Evolutionary conservation across 2,113 vertebrate species (phyloP), one percentile per base, ranked within the genome.

Genomic region (Eupsittula cactorum): DNA sequence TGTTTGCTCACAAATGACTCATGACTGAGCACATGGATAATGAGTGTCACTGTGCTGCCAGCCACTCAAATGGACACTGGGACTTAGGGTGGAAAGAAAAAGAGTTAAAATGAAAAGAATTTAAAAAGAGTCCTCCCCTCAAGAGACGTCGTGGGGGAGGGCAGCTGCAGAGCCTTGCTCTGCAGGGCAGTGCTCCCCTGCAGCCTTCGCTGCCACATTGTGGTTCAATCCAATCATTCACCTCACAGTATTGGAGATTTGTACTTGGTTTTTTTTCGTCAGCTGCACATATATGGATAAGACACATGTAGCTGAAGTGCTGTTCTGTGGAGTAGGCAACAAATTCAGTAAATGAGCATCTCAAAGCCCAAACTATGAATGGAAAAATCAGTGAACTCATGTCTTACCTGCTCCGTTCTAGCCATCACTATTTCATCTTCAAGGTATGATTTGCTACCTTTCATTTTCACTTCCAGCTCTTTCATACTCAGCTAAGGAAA

Each of bases 131-230:
- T 27, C 57, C 1, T 2, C 10, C 11, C 13, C 13, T 11, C 5
- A n/a, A 7, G 17, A 70, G n/a, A n/a, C 6, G 14, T 16, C 0
- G 0, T 33, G 6, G 3, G 20, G 6, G 7, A 39, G 6, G 10
- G 57, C 0, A 4, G 49, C 69, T 44, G 9, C n/a, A 82, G 15
- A 80, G 6, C 24, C 64, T 70, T 88, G 19, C 37, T 77, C 49
- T 74, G 44, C 60, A 9, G 23, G 23, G 10, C 14, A 59, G 27
- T 16, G 8, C 12, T 39, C 8, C 10, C 16, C 24, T 67, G 27
- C 35, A 90, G 44, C 19, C 24, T 88, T 6, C 9, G 6, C 10
- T 44, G 27, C 7, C 59, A 33, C 25, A 19, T 4, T 6, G 5
- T 16, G 8, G 9, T 60, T 86, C 37, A 74, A 16, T 33, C 31